Base-by-base conservation (phyloP, 2,888 invertebrate species). In the Magallana nippona region DNA sequence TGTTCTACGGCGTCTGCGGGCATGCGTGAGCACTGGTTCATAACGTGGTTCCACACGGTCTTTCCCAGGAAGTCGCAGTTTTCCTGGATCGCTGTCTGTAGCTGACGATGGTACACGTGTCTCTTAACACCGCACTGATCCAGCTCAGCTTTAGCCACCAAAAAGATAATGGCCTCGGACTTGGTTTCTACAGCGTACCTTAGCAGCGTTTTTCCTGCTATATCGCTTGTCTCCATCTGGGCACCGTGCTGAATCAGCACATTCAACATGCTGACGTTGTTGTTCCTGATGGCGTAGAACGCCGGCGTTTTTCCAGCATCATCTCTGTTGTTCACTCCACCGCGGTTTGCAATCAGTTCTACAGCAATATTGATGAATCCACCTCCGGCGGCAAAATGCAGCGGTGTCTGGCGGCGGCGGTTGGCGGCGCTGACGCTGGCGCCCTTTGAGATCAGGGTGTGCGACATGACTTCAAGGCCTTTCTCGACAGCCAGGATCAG, bases 401-500 rank as follows among this genome's bases (percentile, higher is more conserved):
- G 80, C 10, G 85, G 85, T 0, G 85, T 86, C 32, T 80, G 82
- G 17, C 85, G 81, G 19, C 77, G 56, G 32, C 56, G 77, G 44
- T 86, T 80, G 5, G 83, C 56, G 3, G 82, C 78, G 58, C 81
- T 82, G 3, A 83, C 78, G 13, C 80, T 78, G 15, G 85, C 85
- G n/a, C 84, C 82, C 27, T 77, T 77, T 11, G 71, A 77, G 5
- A 86, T 82, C n/a, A 86, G 60, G 13, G 82, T 77, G 19, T 84
- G 79, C 1, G 82, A 80, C 32, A 86, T 82, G 57, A 77, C 80
- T 22, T 84, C 82, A 55, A 83, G 79, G 8, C 84, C 85, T 19
- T 84, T 57, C 32, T 82, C 79, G 10, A 84, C 82, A 1, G 85
- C 83, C n/a, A 83, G 62, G 55, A 86, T 84, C 10, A 86, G 32